Conservation (phyloP, 1,140 invertebrate species). For the Drosophila melanica region DNA sequence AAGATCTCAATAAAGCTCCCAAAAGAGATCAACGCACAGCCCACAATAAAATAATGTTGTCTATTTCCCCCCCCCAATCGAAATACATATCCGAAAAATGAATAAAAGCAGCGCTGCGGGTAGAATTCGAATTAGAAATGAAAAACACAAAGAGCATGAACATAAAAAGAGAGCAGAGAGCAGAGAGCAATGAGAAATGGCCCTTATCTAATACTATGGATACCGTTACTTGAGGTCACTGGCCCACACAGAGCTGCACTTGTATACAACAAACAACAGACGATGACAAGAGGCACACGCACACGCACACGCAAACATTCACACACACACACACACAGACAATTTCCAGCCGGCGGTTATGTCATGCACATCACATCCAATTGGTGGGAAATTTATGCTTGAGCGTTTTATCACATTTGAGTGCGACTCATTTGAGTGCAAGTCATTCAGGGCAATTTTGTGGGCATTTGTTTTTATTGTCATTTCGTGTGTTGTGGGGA, state of each 20-base stretch:
- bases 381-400: slow-evolving; percentile 47
- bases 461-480: slow-evolving; percentile 6
- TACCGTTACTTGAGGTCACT: slow-evolving; percentile 77
- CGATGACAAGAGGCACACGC: slow-evolving; percentile 7
- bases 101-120: slow-evolving; percentile 31
- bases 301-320: slow-evolving; percentile 1
- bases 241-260: slow-evolving; percentile 64
- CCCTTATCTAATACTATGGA: slow-evolving; percentile 76
- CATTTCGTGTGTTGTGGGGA: slow-evolving; percentile 7
- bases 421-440: slow-evolving; percentile 9
- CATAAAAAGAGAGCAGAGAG: slow-evolving; percentile 20
- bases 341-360: slow-evolving; percentile 55
- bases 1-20: slow-evolving; percentile 20
- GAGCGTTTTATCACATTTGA: slow-evolving; percentile 49
- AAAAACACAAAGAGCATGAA: slow-evolving; percentile 11
- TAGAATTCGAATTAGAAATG: slow-evolving; percentile 28
- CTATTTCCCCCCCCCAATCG: background rate
- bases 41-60: slow-evolving; percentile 17
- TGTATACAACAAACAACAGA: slow-evolving; percentile 41
- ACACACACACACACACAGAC: slow-evolving; percentile 8
- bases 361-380: slow-evolving; percentile 59
- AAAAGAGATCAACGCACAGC: slow-evolving; percentile 16
- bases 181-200: slow-evolving; percentile 23
- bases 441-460: slow-evolving; percentile 7
- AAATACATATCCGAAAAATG: slow-evolving; percentile 11